These are phyloP conservation scores for cat (Felis catus) DNA, from an alignment of 2,113 vertebrate genomes.

Conservation along the genomic window DNA sequence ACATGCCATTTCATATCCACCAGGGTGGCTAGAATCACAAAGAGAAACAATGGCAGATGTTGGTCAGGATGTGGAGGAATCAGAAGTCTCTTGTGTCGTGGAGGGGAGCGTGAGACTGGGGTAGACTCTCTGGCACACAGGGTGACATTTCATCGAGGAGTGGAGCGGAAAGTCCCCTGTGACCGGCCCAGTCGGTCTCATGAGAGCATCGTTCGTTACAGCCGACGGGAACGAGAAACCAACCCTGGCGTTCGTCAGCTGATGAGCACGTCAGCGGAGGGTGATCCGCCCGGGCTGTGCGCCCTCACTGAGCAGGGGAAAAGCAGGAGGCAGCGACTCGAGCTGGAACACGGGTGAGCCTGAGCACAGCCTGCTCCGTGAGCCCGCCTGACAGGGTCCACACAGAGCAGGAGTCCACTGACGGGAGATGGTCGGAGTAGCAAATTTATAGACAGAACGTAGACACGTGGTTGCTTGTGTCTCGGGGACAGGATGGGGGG, in stretches of 20 bases:
- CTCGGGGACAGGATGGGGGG: not conserved
- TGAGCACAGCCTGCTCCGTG: not conserved
- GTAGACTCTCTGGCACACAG: not conserved
- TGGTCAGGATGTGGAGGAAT: not conserved
- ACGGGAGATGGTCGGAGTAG: fast-evolving
- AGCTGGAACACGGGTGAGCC: fast-evolving
- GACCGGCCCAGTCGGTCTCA: no score
- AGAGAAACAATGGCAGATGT: fast-evolving
- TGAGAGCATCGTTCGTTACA: fast-evolving
- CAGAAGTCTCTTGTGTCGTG: fast-evolving
- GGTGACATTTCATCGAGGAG: fast-evolving
- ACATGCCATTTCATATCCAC: fast-evolving
- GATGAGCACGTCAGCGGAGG: no score
- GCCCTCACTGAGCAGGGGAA: fast-evolving
- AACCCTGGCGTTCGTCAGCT: fast-evolving
- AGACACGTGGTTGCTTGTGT: no score
- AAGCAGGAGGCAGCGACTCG: fast-evolving
- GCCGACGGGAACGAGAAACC: fast-evolving
- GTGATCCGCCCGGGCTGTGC: fast-evolving
- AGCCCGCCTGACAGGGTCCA: not conserved
- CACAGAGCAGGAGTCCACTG: fast-evolving
- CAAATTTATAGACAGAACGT: not conserved
- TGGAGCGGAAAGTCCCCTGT: no score
- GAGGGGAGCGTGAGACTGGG: fast-evolving
- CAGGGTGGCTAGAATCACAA: fast-evolving